Base-by-base conservation (phyloP, 37 sponge, comb jelly and placozoan genomes). In the Geodia barretti region DNA sequence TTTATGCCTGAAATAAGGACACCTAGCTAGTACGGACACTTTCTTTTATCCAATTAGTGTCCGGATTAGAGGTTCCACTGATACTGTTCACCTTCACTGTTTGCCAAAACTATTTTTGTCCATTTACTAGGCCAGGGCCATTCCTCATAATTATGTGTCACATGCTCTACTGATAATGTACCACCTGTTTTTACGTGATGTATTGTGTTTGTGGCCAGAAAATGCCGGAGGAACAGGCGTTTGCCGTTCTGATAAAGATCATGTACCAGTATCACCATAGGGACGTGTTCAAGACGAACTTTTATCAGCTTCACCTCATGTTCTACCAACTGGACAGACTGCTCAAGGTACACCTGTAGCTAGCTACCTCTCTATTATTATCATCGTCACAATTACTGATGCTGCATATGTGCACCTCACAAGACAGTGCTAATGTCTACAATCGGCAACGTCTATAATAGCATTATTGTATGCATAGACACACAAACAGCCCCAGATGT, bases 201-300 rank as follows among this genome's bases (percentile, higher is more conserved):
- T 23, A 31, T 39, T 39, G n/a, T 63, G 40, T 32, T 29, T 38
- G 54, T n/a, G 61, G 5, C 33, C 40, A 92, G 93, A 92, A 92
- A 92, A 86, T 95, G 83, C 94, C 97, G 0, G 97, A 96, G 71
- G 99, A 98, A 67, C 79, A 91, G 36, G 97, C 99, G 2, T 98
- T 98, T 70, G 82, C 89, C 64, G 88, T 96, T 31, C 70, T 98
- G 64, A 92, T 96, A 54, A 94, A 97, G 77, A 86, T 98, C 72
- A 96, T 98, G 97, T 94, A 83, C 79, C 73, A 89, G 62, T 94
- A 98, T 64, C 84, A 73, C 33, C 94, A 97, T 54, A 42, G 99
- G 25, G 91, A 98, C 26, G 62, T 98, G 70, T 98, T 98, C 88
- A 96, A 91, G 80, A 60, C 89, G 37, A 87, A 88, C 75, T 89